phyloP scores from a whole-genome alignment of 2,113 vertebrate genomes.

The Microcebus jonahi region DNA sequence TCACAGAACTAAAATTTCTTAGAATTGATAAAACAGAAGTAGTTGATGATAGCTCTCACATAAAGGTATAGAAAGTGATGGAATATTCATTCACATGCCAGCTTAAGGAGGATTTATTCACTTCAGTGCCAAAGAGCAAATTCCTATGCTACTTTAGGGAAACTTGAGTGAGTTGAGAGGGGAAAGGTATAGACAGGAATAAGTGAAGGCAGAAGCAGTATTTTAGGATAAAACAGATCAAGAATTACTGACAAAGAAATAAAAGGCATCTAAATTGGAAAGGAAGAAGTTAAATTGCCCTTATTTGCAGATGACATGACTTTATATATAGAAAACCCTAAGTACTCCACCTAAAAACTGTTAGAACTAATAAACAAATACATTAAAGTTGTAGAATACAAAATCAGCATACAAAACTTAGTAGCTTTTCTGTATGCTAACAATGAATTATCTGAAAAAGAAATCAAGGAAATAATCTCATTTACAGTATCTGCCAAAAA shows the following conservation, averaged over 20 bases:
- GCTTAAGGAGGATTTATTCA: background rate
- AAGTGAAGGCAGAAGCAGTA: background rate
- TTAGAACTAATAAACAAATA: background rate
- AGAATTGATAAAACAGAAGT: slow-evolving; percentile 26
- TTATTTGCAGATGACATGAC: background rate
- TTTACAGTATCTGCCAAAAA: background rate
- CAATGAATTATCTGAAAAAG: background rate
- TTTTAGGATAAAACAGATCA: background rate
- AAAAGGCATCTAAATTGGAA: background rate
- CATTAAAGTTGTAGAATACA: background rate
- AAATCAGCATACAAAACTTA: background rate
- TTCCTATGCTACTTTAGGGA: background rate
- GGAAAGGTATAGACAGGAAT: background rate
- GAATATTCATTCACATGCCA: background rate
- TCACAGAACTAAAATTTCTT: background rate
- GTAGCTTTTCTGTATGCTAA: background rate
- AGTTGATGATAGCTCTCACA: background rate
- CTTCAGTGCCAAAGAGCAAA: background rate
- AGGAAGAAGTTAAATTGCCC: background rate
- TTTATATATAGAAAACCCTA: background rate
- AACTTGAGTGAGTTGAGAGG: background rate
- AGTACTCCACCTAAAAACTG: background rate
- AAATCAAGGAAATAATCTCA: background rate
- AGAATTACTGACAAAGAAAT: background rate
- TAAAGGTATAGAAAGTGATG: background rate